These are phyloP conservation scores for Spatulosminthurus flaviceps DNA, from an alignment of 2,888 invertebrate genomes.

Conservation along the genomic window DNA sequence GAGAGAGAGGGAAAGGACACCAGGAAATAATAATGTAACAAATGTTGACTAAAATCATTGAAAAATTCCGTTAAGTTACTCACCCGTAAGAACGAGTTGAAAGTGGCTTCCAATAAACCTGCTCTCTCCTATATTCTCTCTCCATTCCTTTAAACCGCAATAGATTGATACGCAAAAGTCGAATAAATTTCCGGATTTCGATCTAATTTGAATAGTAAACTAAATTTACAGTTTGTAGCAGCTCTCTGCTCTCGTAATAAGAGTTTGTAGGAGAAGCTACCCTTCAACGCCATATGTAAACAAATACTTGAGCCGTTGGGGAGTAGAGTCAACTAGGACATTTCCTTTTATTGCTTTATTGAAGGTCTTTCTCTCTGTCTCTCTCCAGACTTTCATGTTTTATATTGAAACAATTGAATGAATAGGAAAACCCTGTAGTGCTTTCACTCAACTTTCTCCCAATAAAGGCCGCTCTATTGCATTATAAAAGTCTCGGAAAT, in stretches of 20 bases:
- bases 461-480: too few species aligned
- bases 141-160: neutral
- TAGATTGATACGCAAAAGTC: neutral
- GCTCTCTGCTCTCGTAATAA: too few species aligned
- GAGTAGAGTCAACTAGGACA: too few species aligned
- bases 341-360: too few species aligned
- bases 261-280: neutral
- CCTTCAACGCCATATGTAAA: neutral
- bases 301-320: neutral
- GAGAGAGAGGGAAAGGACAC: neutral
- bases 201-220: constrained; percentile 14
- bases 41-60: neutral
- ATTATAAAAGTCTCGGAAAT: too few species aligned
- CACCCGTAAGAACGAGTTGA: neutral
- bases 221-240: too few species aligned
- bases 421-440: too few species aligned
- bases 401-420: neutral
- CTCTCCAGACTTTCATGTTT: neutral
- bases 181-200: neutral
- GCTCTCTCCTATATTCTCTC: too few species aligned
- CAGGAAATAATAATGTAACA: neutral
- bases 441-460: too few species aligned
- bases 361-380: neutral
- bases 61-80: neutral
- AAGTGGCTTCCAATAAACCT: too few species aligned